Evolutionary conservation across 2,113 vertebrate genomes (phyloP).

Genomic region (Hippopotamus amphibius): DNA sequence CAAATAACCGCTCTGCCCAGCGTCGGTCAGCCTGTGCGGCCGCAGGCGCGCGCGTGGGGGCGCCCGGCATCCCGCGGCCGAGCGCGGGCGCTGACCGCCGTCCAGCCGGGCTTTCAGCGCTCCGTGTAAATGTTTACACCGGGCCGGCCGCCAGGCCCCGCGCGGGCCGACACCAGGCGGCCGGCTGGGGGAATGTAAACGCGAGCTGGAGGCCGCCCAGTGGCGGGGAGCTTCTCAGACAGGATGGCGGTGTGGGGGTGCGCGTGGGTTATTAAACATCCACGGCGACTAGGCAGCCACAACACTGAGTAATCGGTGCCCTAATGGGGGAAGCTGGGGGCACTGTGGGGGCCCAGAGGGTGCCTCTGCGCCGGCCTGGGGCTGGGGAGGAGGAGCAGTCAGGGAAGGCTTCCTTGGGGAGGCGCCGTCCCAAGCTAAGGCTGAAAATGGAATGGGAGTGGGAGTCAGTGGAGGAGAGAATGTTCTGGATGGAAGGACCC

Average conservation of each 20-base stretch:
- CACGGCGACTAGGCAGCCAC: background rate
- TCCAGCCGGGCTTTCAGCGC: background rate
- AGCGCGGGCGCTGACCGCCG: background rate
- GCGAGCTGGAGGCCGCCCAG: background rate
- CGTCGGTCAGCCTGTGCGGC: background rate
- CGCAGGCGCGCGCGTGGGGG: background rate
- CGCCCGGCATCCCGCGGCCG: background rate
- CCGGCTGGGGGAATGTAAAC: conserved; percentile 65
- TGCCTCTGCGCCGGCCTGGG: background rate
- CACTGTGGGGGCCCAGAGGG: too few relatives aligned
- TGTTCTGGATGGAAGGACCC: background rate
- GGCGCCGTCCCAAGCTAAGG: background rate
- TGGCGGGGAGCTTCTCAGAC: background rate
- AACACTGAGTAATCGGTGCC: background rate
- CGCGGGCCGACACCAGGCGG: background rate
- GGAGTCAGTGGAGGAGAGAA: background rate
- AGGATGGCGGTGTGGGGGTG: too few relatives aligned
- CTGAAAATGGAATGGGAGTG: background rate
- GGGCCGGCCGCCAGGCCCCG: conserved; percentile 61
- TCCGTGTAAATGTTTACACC: conserved; percentile 65
- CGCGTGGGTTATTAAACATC: background rate
- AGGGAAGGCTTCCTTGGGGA: background rate
- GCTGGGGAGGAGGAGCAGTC: background rate
- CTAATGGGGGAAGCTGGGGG: background rate
- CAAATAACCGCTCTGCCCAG: background rate